Conservation (phyloP, 2,888 invertebrate genomes). For the Lacanobia oleracea region DNA sequence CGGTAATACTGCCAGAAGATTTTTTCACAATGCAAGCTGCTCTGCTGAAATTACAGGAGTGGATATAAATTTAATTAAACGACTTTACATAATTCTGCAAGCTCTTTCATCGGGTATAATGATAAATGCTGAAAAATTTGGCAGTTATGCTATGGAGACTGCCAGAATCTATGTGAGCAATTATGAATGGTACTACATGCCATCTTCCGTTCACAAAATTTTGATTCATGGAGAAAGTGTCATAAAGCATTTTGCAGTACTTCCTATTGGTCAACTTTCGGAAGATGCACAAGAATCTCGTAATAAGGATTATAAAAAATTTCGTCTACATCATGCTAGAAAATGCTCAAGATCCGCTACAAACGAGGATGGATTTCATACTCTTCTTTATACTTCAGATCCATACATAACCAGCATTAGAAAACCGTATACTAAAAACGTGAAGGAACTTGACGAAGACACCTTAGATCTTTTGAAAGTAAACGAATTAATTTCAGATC, state of each 20-base stretch:
- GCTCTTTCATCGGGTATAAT: neutral
- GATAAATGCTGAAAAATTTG: neutral
- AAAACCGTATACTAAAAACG: no score
- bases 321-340: no score
- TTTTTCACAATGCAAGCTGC: neutral
- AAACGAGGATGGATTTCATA: no score
- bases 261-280: constrained; percentile 4
- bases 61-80: neutral
- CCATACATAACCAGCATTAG: no score
- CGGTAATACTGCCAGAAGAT: neutral
- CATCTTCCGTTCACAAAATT: neutral
- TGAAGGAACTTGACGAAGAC: no score
- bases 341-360: no score
- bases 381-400: no score
- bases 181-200: neutral
- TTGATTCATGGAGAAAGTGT: neutral
- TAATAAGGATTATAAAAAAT: no score
- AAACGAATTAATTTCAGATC: no score
- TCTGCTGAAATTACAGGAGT: neutral
- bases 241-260: constrained; percentile 1
- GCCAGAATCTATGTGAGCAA: neutral
- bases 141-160: neutral
- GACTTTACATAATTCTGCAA: neutral
- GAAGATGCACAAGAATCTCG: no score
- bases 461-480: no score